Conservation (phyloP, 1,140 invertebrate genomes). For the Conus betulinus region DNA sequence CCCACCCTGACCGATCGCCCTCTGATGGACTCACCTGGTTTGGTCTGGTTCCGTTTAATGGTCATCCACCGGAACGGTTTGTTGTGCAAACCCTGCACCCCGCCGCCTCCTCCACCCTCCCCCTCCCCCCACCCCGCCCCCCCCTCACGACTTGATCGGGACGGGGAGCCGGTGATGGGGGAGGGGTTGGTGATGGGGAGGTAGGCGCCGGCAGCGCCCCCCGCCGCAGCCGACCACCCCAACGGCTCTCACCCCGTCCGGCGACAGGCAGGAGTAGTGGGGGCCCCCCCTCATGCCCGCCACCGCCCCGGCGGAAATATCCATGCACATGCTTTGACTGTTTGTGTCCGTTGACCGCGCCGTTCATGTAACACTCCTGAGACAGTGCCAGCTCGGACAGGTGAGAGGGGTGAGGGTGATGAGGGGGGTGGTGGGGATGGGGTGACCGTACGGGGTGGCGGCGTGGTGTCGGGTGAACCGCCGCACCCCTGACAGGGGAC, state of each 20-base stretch:
- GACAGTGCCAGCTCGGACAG: slow-evolving; percentile 28
- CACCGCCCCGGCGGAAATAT: slow-evolving; percentile 27
- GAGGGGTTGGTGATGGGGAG: slow-evolving; percentile 52
- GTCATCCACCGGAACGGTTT: slow-evolving; percentile 73
- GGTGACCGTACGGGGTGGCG: slow-evolving; percentile 53
- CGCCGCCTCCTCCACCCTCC: slow-evolving; percentile 9
- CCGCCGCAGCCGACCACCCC: no score
- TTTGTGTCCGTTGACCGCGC: slow-evolving; percentile 21
- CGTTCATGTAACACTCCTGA: slow-evolving; percentile 31
- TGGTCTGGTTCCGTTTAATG: slow-evolving; percentile 67
- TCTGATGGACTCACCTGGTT: slow-evolving; percentile 57
- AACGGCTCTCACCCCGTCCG: slow-evolving; percentile 40
- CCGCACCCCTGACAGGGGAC: slow-evolving; percentile 45
- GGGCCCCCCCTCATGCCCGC: slow-evolving; percentile 37
- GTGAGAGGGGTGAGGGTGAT: background rate
- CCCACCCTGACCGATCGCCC: no score
- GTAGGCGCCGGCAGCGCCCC: slow-evolving; percentile 43
- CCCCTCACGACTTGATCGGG: slow-evolving; percentile 55
- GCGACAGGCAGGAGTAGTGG: slow-evolving; percentile 50
- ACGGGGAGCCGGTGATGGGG: slow-evolving; percentile 30
- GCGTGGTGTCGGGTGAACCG: slow-evolving; percentile 47
- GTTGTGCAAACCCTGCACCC: slow-evolving; percentile 53
- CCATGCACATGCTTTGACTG: slow-evolving; percentile 13
- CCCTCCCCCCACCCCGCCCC: slow-evolving; percentile 21
- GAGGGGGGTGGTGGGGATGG: no score